Conservation (phyloP, 1,140 invertebrate genomes). For the Apis florea region DNA sequence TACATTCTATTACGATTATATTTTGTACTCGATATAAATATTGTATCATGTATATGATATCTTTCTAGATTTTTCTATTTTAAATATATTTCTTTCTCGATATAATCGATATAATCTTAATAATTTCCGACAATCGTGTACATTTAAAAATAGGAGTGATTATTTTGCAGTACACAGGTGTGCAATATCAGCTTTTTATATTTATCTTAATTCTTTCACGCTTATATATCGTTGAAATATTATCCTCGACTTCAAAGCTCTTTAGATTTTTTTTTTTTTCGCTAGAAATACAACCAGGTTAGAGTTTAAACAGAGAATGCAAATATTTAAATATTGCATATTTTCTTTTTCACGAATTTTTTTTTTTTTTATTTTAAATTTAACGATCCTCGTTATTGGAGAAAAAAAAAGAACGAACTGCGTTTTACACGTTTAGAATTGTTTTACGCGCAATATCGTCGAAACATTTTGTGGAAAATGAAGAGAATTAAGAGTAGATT, state of each 20-base stretch:
- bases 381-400: neutral
- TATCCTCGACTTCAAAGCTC: no score
- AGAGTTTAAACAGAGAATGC: neutral
- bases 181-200: neutral
- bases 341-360: neutral
- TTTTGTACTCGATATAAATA: no score
- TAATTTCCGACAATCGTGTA: no score
- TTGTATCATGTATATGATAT: no score
- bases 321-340: neutral
- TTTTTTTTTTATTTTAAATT: neutral
- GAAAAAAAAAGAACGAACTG: neutral
- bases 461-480: neutral
- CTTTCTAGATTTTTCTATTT: no score
- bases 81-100: no score
- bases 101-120: no score
- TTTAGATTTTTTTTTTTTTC: accelerated
- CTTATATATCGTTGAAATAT: neutral
- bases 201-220: neutral
- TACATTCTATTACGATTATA: no score
- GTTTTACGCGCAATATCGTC: no score
- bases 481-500: neutral
- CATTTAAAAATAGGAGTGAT: neutral
- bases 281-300: neutral
- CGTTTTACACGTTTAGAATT: neutral
- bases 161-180: no score